Evolutionary conservation across 2,797 vertebrate genomes (phyloP).

Genomic region (Lutjanus argentimaculatus): DNA sequence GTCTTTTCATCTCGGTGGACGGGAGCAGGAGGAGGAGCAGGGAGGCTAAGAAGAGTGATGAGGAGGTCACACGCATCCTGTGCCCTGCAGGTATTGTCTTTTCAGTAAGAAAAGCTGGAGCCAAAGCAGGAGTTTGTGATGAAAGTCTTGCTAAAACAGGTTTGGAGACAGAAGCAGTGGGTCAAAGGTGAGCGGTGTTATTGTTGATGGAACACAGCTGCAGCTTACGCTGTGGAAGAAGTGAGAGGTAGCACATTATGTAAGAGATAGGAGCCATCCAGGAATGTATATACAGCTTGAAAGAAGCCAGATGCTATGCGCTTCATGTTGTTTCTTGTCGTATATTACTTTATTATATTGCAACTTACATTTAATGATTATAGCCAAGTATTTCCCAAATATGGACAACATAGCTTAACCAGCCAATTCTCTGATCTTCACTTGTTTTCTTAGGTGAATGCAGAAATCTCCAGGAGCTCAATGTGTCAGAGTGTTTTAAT

Average conservation of each 20-base stretch:
- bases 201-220: constrained; percentile 67
- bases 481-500: constrained; percentile 88
- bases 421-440: neutral
- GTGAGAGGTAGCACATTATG: constrained; percentile 36
- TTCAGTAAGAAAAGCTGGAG: constrained; percentile 63
- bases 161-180: constrained; percentile 50
- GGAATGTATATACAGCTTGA: constrained; percentile 45
- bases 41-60: constrained; percentile 79
- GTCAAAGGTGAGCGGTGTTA: constrained; percentile 46
- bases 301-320: constrained; percentile 13
- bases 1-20: constrained; percentile 81
- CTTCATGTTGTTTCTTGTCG: neutral
- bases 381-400: neutral
- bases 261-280: constrained; percentile 30
- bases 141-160: constrained; percentile 53
- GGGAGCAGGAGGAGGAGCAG: constrained; percentile 87
- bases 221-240: constrained; percentile 25
- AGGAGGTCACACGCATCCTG: constrained; percentile 70
- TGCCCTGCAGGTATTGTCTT: constrained; percentile 38
- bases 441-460: constrained; percentile 84
- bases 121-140: constrained; percentile 63
- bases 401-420: neutral
- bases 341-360: constrained; percentile 3
- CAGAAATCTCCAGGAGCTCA: constrained; percentile 90
- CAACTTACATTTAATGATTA: neutral